phyloP scores from a whole-genome alignment of 2,888 invertebrate genomes.

The Drepanosiphum platanoidis region DNA sequence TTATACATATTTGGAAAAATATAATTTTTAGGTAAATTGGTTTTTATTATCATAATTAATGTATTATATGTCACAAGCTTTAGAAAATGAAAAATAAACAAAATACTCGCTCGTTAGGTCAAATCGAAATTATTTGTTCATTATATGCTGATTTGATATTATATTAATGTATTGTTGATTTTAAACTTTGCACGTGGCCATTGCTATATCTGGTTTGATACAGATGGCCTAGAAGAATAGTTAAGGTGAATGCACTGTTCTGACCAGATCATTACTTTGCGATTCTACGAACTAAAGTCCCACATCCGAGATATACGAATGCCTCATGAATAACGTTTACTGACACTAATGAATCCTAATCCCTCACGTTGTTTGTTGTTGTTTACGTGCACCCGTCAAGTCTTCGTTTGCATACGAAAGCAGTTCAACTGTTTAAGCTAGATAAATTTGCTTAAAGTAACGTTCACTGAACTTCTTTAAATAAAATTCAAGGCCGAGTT shows the following conservation, averaged over 20 bases:
- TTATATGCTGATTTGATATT: too few relatives aligned
- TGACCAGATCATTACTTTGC: conserved; percentile 32
- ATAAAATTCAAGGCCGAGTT: not conserved
- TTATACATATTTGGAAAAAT: too few relatives aligned
- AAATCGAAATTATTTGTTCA: too few relatives aligned
- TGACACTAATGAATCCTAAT: conserved; percentile 26
- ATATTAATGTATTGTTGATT: not conserved
- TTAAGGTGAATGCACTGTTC: conserved; percentile 31
- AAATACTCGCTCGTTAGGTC: too few relatives aligned
- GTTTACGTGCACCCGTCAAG: not conserved
- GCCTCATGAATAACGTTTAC: conserved; percentile 29
- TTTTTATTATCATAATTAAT: too few relatives aligned
- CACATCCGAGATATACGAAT: conserved; percentile 2
- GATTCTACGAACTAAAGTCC: conserved; percentile 35
- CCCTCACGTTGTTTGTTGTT: not conserved
- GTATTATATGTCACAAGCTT: too few relatives aligned
- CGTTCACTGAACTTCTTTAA: not conserved
- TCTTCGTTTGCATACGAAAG: conserved; percentile 7
- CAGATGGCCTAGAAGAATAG: not conserved
- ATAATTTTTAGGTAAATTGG: too few relatives aligned
- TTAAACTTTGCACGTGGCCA: not conserved
- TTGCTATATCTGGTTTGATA: not conserved
- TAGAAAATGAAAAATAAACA: too few relatives aligned
- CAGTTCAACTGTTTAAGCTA: not conserved
- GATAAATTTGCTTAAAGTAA: not conserved